Evolutionary conservation across 2,797 vertebrate species (phyloP), one percentile per base, ranked within the genome.

Genomic region (Phalanger gymnotis): DNA sequence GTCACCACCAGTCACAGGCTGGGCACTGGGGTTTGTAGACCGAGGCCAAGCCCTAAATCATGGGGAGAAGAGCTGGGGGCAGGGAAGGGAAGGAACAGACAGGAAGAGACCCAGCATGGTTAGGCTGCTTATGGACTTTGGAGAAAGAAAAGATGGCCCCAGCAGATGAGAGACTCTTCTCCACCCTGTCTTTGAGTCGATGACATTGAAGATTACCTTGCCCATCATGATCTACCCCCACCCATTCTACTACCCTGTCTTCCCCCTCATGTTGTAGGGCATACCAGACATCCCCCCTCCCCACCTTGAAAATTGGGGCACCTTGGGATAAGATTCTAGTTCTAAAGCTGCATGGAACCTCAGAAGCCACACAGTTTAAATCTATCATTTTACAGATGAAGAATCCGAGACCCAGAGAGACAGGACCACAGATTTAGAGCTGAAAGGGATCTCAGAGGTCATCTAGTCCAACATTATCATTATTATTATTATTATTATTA

Each of bases 21-120:
- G 90, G 93, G 92, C 73, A 90, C 54, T 87, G 92, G 93, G 92
- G 90, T 94, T 53, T 97, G 53, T 90, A 92, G 54, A 92, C 27
- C 52, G 90, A 5, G 54, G 51, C 56, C 66, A 10, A 87, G 61
- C 34, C 92, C 95, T 31, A 87, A 87, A 87, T 52, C 93, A 93
- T 90, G n/a, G 1, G 31, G 87, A 87, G 5, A 40, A 66, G 47
- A 58, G 90, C 91, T 90, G 10, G 40, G 54, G 52, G 95, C 47
- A 53, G 27, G 28, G 47, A 94, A n/a, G 34, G 34, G 54, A 14
- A 31, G n/a, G n/a, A 73, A 9, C 66, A 73, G 66, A 51, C 22
- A 51, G 22, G 40, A 87, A 87, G 40, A 27, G 40, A 27, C 3
- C 40, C 7, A 11, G 40, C 73, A 4, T 1, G 0, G 11, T 47